These are phyloP conservation scores for Turdus rufiventris DNA, from an alignment of 2,113 vertebrate genomes.

Conservation along the genomic window DNA sequence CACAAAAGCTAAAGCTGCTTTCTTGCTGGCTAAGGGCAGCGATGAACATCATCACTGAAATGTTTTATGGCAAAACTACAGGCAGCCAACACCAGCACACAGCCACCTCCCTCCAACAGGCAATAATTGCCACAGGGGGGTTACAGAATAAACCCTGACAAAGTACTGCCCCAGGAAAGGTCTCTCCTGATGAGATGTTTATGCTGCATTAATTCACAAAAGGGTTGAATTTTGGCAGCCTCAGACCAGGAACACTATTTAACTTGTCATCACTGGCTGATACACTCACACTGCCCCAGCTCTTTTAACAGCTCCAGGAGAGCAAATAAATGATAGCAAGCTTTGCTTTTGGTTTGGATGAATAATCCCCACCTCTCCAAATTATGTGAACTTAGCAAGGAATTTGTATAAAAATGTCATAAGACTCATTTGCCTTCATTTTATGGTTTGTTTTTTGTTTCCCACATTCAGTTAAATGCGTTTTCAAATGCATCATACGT, in stretches of 20 bases:
- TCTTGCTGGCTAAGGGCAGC: background rate
- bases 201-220: background rate
- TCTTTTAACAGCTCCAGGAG: background rate
- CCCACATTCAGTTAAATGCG: background rate
- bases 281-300: background rate
- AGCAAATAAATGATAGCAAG: background rate
- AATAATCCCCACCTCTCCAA: background rate
- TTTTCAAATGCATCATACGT: background rate
- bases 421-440: background rate
- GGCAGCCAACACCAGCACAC: background rate
- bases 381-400: background rate
- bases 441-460: background rate
- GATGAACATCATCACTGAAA: background rate
- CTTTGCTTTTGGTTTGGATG: background rate
- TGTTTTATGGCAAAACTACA: background rate
- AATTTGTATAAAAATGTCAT: background rate
- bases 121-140: background rate
- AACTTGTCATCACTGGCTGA: background rate
- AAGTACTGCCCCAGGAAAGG: background rate
- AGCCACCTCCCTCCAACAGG: background rate
- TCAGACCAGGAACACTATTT: background rate
- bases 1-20: background rate
- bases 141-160: background rate
- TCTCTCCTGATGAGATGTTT: background rate
- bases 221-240: constrained; percentile 12